Conservation (phyloP, 2,113 vertebrate genomes). For the Aptenodytes forsteri region DNA sequence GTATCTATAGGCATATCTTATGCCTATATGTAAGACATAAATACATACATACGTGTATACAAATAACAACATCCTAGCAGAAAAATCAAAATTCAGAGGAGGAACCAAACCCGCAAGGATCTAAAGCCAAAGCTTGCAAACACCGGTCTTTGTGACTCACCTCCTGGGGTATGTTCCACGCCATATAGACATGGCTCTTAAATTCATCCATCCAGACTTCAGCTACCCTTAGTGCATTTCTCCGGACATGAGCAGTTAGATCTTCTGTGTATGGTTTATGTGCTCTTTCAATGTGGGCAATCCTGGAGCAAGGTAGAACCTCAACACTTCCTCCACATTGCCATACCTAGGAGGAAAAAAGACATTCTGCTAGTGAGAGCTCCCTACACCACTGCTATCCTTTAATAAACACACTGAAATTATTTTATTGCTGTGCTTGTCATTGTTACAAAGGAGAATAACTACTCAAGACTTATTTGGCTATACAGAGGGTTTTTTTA, state of each 20-base stretch:
- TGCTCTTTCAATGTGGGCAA: slow-evolving; percentile 95
- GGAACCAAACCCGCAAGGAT: neutral
- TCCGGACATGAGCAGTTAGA: slow-evolving; percentile 88
- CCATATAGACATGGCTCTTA: slow-evolving; percentile 98
- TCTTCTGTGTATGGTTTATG: slow-evolving; percentile 97
- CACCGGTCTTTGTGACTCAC: slow-evolving; percentile 60
- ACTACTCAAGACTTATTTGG: neutral
- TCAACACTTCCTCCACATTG: slow-evolving; percentile 96
- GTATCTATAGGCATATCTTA: neutral
- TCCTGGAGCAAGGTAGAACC: slow-evolving; percentile 92
- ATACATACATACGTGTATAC: neutral
- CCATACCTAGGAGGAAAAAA: slow-evolving; percentile 84
- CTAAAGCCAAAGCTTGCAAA: neutral
- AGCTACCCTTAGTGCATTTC: slow-evolving; percentile 92
- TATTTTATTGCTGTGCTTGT: neutral
- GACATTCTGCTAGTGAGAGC: neutral
- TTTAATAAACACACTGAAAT: neutral
- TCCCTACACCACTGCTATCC: neutral
- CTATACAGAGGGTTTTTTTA: neutral
- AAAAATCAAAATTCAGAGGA: neutral
- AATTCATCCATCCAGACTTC: slow-evolving; percentile 99
- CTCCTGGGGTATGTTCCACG: slow-evolving; percentile 97
- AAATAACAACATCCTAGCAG: neutral
- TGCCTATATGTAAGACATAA: neutral
- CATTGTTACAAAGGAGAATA: neutral